Base-by-base conservation (phyloP, 53 echinoderm and acorn worm genomes). In the Patiria pectinifera region DNA sequence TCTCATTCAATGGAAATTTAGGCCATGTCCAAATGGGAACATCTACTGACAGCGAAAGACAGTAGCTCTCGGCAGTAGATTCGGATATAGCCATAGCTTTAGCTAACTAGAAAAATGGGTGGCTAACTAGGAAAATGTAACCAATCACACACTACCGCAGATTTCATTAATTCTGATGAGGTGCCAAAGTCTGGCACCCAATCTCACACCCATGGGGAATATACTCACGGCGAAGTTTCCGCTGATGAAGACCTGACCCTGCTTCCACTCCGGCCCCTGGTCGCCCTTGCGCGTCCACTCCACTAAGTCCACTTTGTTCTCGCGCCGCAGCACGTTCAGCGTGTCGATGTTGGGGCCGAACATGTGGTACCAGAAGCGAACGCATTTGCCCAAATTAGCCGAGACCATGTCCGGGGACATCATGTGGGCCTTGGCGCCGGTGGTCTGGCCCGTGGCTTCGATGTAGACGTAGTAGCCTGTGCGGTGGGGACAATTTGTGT, bases 341-440 rank as follows among this genome's bases (percentile, higher is more conserved):
- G 25, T 86, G 61, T 94, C 23, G 53, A 96, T 86, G 84, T 95
- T 71, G n/a, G 96, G 48, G 0, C 96, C 96, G 45, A 94, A 94
- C 96, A 96, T 96, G 84, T 96, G 95, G 71, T 94, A 95, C 95
- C 96, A 95, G 92, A 93, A 95, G 2, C 72, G 59, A 8, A 95
- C 80, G 79, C 95, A 95, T 48, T 91, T 76, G 23, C 92, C 95
- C 11, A 74, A 59, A 3, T 83, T 84, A 2, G 91, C 93, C 12
- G 93, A 91, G 83, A 66, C 62, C 87, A 94, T 88, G 69, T 84
- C 49, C 3, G 83, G 69, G 2, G 96, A 96, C 44, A 92, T 25
- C 9, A 96, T 86, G 45, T 85, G 85, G 7, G 94, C 96, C n/a
- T 79, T 89, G n/a, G 89, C 86, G 12, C 93, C 93, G 2, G 59